Evolutionary conservation across 37 sponge, comb jelly and placozoan species (phyloP).

Genomic region (Agelas oroides): DNA sequence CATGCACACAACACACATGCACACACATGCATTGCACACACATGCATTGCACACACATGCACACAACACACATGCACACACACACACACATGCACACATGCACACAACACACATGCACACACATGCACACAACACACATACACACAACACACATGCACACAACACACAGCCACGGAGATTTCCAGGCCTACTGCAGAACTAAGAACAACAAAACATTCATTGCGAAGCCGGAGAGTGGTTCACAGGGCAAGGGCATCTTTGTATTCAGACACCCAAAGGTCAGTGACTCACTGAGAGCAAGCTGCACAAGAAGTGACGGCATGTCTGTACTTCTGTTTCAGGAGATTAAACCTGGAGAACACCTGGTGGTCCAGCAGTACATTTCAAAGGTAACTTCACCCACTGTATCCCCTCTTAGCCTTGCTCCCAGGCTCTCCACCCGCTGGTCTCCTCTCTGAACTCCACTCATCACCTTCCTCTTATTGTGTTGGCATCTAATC

Average conservation of each 20-base stretch:
- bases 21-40: too few species aligned
- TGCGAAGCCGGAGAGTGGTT: slow-evolving; percentile 94
- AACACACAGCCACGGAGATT: slow-evolving; percentile 81
- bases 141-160: too few species aligned
- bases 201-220: slow-evolving; percentile 95
- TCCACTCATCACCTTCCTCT: too few species aligned
- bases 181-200: slow-evolving; percentile 79
- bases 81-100: too few species aligned
- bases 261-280: slow-evolving; percentile 90
- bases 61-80: too few species aligned
- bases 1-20: too few species aligned
- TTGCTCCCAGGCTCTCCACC: neutral
- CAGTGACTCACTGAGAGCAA: neutral
- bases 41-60: too few species aligned
- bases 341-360: slow-evolving; percentile 90
- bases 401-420: neutral
- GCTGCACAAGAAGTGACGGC: too few species aligned
- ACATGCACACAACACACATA: too few species aligned
- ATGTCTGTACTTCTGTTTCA: slow-evolving; percentile 1
- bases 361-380: slow-evolving; percentile 94
- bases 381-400: slow-evolving; percentile 86
- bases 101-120: too few species aligned
- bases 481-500: too few species aligned
- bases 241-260: slow-evolving; percentile 97
- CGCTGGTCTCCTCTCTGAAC: too few species aligned